phyloP scores from a whole-genome alignment of 1,140 invertebrate genomes.

The Cydia pomonella region DNA sequence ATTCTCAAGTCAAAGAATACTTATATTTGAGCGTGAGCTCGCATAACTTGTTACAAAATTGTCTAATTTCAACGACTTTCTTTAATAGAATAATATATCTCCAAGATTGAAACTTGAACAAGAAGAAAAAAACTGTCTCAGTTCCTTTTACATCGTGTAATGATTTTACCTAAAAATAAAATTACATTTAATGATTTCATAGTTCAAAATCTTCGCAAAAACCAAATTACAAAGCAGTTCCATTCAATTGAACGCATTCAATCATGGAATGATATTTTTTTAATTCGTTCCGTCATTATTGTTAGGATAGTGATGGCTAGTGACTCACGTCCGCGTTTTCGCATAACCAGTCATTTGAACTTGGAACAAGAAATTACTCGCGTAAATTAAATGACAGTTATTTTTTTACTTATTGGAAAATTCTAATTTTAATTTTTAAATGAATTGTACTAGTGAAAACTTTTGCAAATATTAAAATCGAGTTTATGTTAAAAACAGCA shows the following conservation, averaged over 20 bases:
- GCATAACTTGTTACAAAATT: too few relatives aligned
- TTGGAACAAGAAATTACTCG: conserved; percentile 27
- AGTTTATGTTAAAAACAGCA: too few relatives aligned
- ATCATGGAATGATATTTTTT: conserved; percentile 26
- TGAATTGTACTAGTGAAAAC: neutral
- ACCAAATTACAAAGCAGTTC: too few relatives aligned
- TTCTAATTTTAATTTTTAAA: neutral
- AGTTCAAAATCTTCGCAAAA: too few relatives aligned
- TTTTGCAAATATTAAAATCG: neutral
- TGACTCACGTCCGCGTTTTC: conserved; percentile 44
- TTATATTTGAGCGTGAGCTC: too few relatives aligned
- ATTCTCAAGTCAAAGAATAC: too few relatives aligned
- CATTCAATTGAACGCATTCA: neutral
- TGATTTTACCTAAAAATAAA: neutral
- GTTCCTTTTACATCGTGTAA: too few relatives aligned
- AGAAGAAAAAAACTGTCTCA: too few relatives aligned
- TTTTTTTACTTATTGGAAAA: neutral
- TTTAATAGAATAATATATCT: too few relatives aligned
- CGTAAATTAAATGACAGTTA: conserved; percentile 10
- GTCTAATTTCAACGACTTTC: too few relatives aligned
- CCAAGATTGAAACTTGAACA: too few relatives aligned
- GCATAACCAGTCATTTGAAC: conserved; percentile 29
- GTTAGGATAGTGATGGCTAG: conserved; percentile 33
- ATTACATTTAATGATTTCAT: neutral
- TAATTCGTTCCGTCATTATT: conserved; percentile 37